Conservation (phyloP, 2,113 vertebrate genomes). For the Acrocephalus kingi region DNA sequence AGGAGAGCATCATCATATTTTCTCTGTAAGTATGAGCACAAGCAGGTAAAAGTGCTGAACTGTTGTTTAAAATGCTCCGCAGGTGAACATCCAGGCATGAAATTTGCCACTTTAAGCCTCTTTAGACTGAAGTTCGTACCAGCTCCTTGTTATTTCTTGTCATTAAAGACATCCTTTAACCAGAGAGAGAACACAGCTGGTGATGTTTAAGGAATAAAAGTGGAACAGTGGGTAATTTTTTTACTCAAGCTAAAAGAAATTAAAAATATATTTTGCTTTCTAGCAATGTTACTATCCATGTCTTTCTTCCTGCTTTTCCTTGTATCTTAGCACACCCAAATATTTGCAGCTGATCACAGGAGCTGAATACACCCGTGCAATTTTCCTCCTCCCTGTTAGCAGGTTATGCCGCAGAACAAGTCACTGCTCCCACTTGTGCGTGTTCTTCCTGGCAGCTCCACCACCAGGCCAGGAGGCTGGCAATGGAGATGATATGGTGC, state of each 20-base stretch:
- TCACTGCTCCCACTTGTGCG: not conserved
- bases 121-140: not conserved
- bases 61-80: not conserved
- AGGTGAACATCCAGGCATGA: not conserved
- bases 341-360: not conserved
- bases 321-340: not conserved
- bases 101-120: not conserved
- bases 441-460: fast-evolving
- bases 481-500: fast-evolving
- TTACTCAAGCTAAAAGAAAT: not conserved
- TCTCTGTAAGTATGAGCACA: not conserved
- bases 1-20: fast-evolving
- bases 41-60: not conserved
- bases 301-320: not conserved
- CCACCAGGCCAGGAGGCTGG: too few species aligned
- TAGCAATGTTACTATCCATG: not conserved
- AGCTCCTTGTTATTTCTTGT: not conserved
- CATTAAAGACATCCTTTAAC: not conserved
- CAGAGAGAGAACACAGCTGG: not conserved
- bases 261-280: not conserved
- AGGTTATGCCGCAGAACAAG: fast-evolving
- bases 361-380: not conserved
- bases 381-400: not conserved
- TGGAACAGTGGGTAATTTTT: not conserved
- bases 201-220: not conserved